Conservation (phyloP, 2,113 vertebrate species). For the Regulus satrapa region DNA sequence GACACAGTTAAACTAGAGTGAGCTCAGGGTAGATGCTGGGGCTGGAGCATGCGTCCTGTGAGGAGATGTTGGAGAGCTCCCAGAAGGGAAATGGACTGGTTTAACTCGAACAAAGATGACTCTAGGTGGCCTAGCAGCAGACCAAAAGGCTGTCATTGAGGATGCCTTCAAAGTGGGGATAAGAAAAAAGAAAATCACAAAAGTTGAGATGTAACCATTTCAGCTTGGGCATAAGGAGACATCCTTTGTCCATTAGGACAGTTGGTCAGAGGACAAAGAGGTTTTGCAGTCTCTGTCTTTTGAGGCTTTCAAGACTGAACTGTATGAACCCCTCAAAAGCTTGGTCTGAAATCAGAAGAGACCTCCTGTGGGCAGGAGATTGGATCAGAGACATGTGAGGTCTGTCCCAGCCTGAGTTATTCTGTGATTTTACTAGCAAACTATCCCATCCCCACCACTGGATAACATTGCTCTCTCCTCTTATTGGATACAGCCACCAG, state of each 20-base stretch:
- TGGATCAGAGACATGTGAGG: not conserved
- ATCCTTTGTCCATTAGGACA: not conserved
- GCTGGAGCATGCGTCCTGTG: not conserved
- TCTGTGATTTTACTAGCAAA: not conserved
- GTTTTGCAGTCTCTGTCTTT: not conserved
- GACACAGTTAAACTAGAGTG: not conserved
- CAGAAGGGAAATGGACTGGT: not conserved
- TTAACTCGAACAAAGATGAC: not conserved
- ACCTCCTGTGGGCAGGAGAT: not conserved
- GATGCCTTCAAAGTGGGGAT: not conserved
- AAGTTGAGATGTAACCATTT: not conserved
- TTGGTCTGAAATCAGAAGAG: not conserved
- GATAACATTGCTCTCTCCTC: not conserved
- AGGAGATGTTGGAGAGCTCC: not conserved
- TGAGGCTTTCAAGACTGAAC: not conserved
- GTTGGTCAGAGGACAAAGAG: not conserved
- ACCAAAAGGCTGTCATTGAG: not conserved
- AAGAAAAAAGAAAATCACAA: not conserved
- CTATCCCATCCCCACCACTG: not conserved
- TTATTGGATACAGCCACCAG: not conserved
- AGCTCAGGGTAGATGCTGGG: not conserved
- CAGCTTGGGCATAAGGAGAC: not conserved
- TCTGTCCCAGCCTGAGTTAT: not conserved
- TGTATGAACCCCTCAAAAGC: not conserved
- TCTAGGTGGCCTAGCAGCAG: not conserved